phyloP scores from a whole-genome alignment of 2,888 invertebrate species.

The Augiades crinisus region DNA sequence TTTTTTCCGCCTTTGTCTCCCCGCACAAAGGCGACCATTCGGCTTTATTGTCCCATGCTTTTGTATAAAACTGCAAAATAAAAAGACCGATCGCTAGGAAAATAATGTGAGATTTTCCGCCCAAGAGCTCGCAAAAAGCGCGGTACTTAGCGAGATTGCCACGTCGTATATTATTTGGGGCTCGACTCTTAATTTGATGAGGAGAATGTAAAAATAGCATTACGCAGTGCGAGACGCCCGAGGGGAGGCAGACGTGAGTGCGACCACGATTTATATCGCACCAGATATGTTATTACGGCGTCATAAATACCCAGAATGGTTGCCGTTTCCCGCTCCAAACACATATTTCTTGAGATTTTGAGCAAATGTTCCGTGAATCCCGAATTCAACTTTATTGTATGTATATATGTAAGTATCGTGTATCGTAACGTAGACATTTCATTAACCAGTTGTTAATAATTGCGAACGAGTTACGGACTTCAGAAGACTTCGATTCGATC shows the following conservation, averaged over 20 bases:
- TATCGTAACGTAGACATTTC: no score
- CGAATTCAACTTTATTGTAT: neutral
- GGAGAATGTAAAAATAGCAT: conserved; percentile 63
- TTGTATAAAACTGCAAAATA: conserved; percentile 43
- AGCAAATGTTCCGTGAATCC: conserved; percentile 2
- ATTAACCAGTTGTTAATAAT: no score
- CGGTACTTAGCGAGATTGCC: conserved; percentile 55
- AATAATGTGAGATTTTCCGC: conserved; percentile 58
- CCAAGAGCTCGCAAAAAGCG: conserved; percentile 47
- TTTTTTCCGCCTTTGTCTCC: conserved; percentile 52
- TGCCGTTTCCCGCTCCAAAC: conserved; percentile 6
- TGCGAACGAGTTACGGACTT: no score
- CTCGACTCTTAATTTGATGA: conserved; percentile 64
- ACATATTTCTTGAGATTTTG: conserved; percentile 16
- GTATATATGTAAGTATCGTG: no score
- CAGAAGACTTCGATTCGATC: no score
- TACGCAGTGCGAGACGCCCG: conserved; percentile 41
- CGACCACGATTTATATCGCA: conserved; percentile 57
- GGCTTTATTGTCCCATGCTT: conserved; percentile 53
- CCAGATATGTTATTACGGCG: conserved; percentile 39
- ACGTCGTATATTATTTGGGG: conserved; percentile 54
- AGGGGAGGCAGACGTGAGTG: conserved; percentile 31
- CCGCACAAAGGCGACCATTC: conserved; percentile 50
- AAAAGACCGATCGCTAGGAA: conserved; percentile 49
- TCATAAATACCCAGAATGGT: conserved; percentile 22